These are phyloP conservation scores for Melolontha melolontha DNA, from an alignment of 2,888 invertebrate species.

Conservation along the genomic window DNA sequence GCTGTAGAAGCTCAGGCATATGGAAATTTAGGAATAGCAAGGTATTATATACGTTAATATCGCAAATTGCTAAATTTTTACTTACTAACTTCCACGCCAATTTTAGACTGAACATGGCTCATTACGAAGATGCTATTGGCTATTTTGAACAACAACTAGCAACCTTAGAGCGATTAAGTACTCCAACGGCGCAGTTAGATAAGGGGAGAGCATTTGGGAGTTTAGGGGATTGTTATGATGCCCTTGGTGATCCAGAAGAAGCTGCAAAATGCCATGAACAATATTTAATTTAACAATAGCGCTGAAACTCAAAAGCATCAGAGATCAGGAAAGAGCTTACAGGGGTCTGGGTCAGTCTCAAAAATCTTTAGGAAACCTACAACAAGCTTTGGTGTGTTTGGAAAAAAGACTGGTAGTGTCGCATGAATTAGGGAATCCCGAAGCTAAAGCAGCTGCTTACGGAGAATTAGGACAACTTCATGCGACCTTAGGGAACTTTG, in stretches of 20 bases:
- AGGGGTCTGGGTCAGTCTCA: constrained; percentile 77
- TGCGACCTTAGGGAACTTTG: constrained; percentile 81
- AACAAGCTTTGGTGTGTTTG: constrained; percentile 92
- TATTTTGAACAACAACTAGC: constrained; percentile 84
- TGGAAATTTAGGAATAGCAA: constrained; percentile 92
- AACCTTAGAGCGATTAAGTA: constrained; percentile 86
- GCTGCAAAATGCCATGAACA: constrained; percentile 95
- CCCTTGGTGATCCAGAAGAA: constrained; percentile 92
- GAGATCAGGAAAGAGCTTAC: constrained; percentile 92
- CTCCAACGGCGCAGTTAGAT: constrained; percentile 84
- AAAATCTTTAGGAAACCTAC: constrained; percentile 83
- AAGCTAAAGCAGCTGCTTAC: constrained; percentile 92
- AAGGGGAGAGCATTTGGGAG: constrained; percentile 90
- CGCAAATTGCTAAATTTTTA: too few relatives aligned
- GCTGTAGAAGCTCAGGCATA: constrained; percentile 93
- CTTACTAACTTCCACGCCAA: neutral
- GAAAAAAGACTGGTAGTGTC: constrained; percentile 94
- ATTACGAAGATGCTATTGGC: constrained; percentile 95
- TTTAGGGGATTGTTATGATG: constrained; percentile 95
- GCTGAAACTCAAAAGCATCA: constrained; percentile 80
- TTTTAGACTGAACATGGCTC: constrained; percentile 84
- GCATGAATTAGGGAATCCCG: constrained; percentile 88
- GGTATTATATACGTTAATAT: constrained; percentile 47
- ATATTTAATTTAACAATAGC: constrained; percentile 87
- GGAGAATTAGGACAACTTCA: constrained; percentile 89